Base-by-base conservation (phyloP, 2,888 invertebrate genomes). In the Meliscaeva auricollis region DNA sequence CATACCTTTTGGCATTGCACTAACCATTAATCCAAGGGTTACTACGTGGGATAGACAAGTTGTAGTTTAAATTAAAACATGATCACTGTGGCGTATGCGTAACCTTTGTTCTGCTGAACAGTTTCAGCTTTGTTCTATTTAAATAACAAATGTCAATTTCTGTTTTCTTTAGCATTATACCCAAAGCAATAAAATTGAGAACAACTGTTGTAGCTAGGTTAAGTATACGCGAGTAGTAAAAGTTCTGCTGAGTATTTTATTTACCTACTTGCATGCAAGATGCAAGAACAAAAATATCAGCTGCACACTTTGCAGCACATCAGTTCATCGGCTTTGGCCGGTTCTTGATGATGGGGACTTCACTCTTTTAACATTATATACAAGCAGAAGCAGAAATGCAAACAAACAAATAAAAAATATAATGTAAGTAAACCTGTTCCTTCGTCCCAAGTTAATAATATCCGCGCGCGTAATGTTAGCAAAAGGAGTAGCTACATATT, bases 261-360 rank as follows among this genome's bases (percentile, higher is more conserved):
- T 62, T n/a, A n/a, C n/a, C n/a, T 70, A 64, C 68, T 62, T 68
- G 38, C 41, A 41, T 44, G 66, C n/a, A n/a, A n/a, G n/a, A 26
- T 26, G 26, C 13, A 56, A 26, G 69, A 52, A 22, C 8, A 35
- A 62, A 70, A 11, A 74, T 48, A 79, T 75, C 69, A 75, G 69
- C 68, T 80, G 75, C 56, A 74, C 22, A 69, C 48, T 78, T 54
- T 26, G 54, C 32, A 5, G 26, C 7, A 54, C 73, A 46, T 9
- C 76, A 73, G 78, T 77, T 83, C 69, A 74, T 83, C 56, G 83
- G 46, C 78, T 69, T 83, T 50, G 83, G 46, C 78, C 74, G 64
- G 50, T 62, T 73, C 73, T 38, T 4, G 26, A 26, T 58, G 30
- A 54, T 64, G 15, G 44, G 26, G 41, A 15, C 56, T 66, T 32